phyloP scores from a whole-genome alignment of 2,797 vertebrate genomes.

The Brotula barbata region DNA sequence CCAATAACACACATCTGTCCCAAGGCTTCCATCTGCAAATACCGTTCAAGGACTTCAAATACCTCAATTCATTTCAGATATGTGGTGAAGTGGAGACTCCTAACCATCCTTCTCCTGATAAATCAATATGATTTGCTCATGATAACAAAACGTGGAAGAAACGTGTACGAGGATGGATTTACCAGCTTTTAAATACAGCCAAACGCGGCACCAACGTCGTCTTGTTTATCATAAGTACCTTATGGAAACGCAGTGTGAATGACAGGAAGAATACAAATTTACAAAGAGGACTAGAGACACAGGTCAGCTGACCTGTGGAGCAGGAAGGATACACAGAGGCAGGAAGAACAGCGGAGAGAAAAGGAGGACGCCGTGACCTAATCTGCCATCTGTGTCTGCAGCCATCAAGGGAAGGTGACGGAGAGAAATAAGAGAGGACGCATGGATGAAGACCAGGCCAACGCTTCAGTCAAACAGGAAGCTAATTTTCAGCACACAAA shows the following conservation, averaged over 20 bases:
- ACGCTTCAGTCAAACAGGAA: background rate
- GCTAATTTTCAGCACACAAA: background rate
- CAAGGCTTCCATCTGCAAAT: background rate
- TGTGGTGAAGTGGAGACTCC: conserved; percentile 18
- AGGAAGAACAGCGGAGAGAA: background rate
- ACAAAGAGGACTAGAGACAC: conserved; percentile 15
- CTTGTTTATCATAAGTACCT: conserved; percentile 39
- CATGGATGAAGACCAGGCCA: background rate
- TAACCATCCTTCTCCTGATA: conserved; percentile 32
- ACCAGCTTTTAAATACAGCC: conserved; percentile 39
- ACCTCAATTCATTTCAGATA: conserved; percentile 6
- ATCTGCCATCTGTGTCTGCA: background rate
- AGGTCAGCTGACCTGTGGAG: background rate
- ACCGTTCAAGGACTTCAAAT: conserved; percentile 24
- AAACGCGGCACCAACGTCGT: conserved; percentile 32
- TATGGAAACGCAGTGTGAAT: conserved; percentile 17
- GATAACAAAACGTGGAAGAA: conserved; percentile 33
- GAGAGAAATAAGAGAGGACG: background rate
- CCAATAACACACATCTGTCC: background rate
- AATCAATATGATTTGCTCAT: conserved; percentile 66
- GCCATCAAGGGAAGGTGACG: background rate
- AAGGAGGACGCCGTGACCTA: background rate
- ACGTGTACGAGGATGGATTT: conserved; percentile 23
- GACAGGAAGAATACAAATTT: conserved; percentile 17
- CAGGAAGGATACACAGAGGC: conserved; percentile 7